Percentiles rank a stretch among this genome's conserved stretches.
phyloP scores from a whole-genome alignment of 2,113 vertebrate genomes.

The Tichodroma muraria region DNA sequence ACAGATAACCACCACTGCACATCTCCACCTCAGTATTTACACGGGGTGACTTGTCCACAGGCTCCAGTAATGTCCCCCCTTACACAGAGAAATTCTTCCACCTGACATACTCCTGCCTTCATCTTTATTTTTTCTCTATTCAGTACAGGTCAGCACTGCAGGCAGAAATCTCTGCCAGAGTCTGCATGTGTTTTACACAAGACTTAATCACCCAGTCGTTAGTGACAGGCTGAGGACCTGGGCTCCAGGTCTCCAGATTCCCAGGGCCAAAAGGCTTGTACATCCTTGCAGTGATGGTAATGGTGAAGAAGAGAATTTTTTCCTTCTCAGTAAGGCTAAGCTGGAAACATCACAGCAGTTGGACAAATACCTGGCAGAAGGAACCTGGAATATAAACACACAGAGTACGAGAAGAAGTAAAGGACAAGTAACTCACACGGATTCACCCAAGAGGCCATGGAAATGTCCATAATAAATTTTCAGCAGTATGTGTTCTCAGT shows the following conservation, averaged over 20 bases:
- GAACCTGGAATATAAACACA: not conserved
- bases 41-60: rapidly evolving
- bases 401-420: not conserved
- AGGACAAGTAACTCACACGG: not conserved
- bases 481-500: not conserved
- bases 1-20: rapidly evolving
- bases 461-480: not conserved
- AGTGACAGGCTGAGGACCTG: not conserved
- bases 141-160: not conserved
- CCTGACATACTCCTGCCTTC: not conserved
- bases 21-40: not conserved
- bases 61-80: not conserved
- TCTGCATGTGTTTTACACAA: not conserved
- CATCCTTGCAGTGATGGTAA: not conserved
- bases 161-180: not conserved
- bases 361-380: not conserved
- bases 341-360: not conserved
- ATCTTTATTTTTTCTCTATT: not conserved
- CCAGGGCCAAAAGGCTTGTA: not conserved
- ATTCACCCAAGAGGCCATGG: not conserved
- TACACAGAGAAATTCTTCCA: not conserved
- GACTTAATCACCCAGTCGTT: not conserved
- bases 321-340: not conserved
- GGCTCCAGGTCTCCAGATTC: not conserved
- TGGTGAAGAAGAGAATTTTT: not conserved